These are phyloP conservation scores for Bombus haemorrhoidalis DNA, from an alignment of 1,140 invertebrate species.

Conservation along the genomic window DNA sequence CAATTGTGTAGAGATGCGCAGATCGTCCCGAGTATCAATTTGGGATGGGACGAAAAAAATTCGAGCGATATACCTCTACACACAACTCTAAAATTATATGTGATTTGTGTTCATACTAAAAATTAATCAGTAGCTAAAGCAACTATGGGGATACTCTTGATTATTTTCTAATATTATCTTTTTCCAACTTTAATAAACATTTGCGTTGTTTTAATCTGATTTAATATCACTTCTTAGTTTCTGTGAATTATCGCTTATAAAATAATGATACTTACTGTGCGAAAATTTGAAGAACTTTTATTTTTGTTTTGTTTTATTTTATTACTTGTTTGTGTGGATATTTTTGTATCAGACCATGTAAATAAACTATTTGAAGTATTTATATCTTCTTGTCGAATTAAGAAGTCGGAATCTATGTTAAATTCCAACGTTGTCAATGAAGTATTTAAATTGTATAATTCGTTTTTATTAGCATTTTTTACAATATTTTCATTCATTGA, in stretches of 20 bases:
- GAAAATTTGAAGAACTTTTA: slow-evolving; percentile 10
- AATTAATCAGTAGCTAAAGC: background rate
- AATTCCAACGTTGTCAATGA: background rate
- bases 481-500: slow-evolving; percentile 1
- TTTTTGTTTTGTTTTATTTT: slow-evolving; percentile 20
- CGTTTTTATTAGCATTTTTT: background rate
- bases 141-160: background rate
- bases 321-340: background rate
- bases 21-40: too few relatives aligned
- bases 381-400: slow-evolving; percentile 11
- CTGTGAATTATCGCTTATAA: background rate
- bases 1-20: too few relatives aligned
- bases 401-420: slow-evolving; percentile 10
- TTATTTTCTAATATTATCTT: background rate
- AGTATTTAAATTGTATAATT: slow-evolving; percentile 11
- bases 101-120: background rate
- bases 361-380: slow-evolving; percentile 18
- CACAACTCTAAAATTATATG: too few relatives aligned
- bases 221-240: background rate
- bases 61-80: too few relatives aligned
- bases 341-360: slow-evolving; percentile 15
- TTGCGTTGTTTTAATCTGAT: background rate
- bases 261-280: slow-evolving; percentile 11
- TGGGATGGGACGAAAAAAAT: too few relatives aligned
- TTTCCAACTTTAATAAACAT: background rate